These are phyloP conservation scores for Gavialis gangeticus DNA, from an alignment of 2,113 vertebrate species.

Conservation along the genomic window DNA sequence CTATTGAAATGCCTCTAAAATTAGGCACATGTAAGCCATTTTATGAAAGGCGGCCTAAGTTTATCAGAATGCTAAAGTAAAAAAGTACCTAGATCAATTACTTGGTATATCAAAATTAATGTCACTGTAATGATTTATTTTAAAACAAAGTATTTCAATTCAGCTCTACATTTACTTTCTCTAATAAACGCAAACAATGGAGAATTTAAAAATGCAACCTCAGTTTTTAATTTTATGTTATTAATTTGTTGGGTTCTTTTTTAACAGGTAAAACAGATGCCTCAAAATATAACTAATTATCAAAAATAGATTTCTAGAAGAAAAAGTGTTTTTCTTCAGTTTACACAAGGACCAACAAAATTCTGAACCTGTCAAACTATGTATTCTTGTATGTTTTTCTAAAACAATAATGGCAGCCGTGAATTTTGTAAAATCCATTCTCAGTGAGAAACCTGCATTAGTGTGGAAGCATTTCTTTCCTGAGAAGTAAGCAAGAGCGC, in stretches of 20 bases:
- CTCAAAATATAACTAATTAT: neutral
- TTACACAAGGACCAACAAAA: conserved; percentile 5
- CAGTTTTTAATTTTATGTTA: neutral
- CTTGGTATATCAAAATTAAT: neutral
- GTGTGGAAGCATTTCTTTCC: conserved; percentile 36
- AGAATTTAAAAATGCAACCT: neutral
- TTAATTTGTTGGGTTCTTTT: neutral
- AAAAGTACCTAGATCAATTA: neutral
- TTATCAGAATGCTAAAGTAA: neutral
- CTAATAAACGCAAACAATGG: neutral
- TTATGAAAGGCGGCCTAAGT: neutral
- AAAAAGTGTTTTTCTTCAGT: neutral
- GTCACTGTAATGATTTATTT: neutral
- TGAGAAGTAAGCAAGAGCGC: neutral
- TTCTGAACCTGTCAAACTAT: conserved; percentile 1
- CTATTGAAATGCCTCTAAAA: neutral
- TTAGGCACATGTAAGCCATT: neutral
- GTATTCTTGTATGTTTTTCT: conserved; percentile 18
- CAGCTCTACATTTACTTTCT: neutral
- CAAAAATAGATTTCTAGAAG: conserved; percentile 2
- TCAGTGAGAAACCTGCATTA: neutral
- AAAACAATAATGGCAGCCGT: conserved; percentile 7
- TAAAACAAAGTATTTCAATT: neutral
- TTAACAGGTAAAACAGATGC: neutral
- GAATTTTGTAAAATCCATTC: neutral